Evolutionary conservation across 2,113 vertebrate species (phyloP).

Genomic region (Spilogale gracilis): DNA sequence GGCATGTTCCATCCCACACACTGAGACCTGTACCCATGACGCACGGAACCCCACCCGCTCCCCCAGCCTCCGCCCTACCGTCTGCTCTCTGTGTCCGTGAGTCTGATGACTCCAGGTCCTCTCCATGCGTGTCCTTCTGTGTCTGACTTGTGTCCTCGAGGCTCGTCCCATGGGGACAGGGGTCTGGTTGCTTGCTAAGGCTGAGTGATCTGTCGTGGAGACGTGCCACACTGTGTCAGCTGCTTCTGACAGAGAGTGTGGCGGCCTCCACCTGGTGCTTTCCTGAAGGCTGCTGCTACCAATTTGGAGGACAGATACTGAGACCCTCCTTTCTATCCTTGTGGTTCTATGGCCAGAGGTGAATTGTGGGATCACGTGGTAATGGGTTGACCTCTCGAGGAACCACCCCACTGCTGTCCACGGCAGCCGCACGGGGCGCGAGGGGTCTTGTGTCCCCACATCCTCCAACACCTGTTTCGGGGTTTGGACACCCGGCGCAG

Average conservation of each 20-base stretch:
- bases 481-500: too few relatives aligned
- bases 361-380: background rate
- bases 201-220: background rate
- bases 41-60: background rate
- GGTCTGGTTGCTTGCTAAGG: background rate
- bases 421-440: rapidly evolving
- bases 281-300: background rate
- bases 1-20: background rate
- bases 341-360: background rate
- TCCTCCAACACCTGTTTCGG: background rate
- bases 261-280: background rate
- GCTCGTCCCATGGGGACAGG: rapidly evolving
- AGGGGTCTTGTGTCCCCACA: background rate
- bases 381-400: background rate
- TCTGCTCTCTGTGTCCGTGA: background rate
- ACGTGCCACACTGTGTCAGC: background rate
- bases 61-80: background rate
- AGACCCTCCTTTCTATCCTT: background rate
- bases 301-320: background rate
- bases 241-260: background rate
- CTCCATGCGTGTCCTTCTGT: background rate
- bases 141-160: background rate
- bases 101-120: background rate
- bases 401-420: background rate
- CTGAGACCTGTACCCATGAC: background rate